These are phyloP conservation scores for Platycnemis pennipes DNA, from an alignment of 2,888 invertebrate genomes.

Conservation along the genomic window DNA sequence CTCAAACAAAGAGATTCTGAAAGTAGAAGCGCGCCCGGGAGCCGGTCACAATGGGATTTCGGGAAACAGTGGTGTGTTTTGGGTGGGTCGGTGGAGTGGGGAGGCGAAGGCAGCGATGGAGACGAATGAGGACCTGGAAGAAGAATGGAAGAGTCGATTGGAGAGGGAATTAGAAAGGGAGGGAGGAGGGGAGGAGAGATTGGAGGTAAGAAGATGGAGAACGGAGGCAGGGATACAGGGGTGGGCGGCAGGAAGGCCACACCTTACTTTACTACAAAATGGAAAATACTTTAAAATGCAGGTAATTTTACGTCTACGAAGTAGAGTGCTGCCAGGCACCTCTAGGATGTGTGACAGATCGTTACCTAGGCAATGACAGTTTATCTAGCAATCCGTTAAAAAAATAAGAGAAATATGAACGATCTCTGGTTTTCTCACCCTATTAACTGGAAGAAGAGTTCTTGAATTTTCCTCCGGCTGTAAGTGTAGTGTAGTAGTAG, in stretches of 20 bases:
- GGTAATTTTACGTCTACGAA: no score
- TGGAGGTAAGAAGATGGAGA: background rate
- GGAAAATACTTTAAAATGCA: no score
- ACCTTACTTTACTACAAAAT: no score
- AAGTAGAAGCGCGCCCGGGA: background rate
- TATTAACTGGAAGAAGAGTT: no score
- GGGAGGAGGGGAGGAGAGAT: background rate
- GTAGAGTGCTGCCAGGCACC: no score
- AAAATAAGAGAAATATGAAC: no score
- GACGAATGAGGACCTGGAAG: background rate
- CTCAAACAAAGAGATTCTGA: conserved; percentile 42
- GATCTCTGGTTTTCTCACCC: no score
- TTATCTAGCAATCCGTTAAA: no score
- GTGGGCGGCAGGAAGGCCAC: background rate
- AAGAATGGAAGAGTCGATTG: background rate
- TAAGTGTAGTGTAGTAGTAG: no score
- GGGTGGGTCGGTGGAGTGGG: background rate
- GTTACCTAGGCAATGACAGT: no score
- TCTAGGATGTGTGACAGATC: no score
- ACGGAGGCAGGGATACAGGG: background rate
- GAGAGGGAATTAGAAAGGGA: background rate
- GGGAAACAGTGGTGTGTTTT: background rate
- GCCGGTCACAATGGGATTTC: conserved; percentile 1
- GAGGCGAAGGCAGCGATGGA: background rate
- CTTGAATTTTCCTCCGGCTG: no score